These are phyloP conservation scores for Meloidogyne floridensis DNA, from an alignment of 1,140 invertebrate genomes.

Conservation along the genomic window DNA sequence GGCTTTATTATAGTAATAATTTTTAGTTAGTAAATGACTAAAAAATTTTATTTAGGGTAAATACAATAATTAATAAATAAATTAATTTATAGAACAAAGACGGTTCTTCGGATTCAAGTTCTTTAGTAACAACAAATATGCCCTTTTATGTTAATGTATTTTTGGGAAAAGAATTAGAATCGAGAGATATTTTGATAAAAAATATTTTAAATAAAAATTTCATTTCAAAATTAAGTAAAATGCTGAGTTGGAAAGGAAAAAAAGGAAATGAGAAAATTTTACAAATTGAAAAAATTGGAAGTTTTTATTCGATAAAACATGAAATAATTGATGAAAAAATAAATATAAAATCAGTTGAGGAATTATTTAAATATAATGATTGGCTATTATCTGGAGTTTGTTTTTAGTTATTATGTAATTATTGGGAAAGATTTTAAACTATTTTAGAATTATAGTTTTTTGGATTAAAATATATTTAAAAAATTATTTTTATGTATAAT, in stretches of 20 bases:
- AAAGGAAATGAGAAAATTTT: neutral
- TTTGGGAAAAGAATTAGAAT: neutral
- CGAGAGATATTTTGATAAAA: neutral
- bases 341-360: slow-evolving; percentile 3
- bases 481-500: no score
- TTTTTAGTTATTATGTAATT: neutral
- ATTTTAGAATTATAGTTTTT: no score
- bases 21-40: no score
- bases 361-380: slow-evolving; percentile 7
- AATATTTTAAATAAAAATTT: neutral
- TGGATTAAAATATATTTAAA: no score
- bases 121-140: neutral
- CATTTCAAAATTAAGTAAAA: neutral
- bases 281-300: neutral
- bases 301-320: neutral
- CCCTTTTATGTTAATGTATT: neutral
- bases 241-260: no score
- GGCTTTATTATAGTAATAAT: no score
- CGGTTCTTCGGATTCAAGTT: neutral
- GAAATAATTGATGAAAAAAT: slow-evolving; percentile 1
- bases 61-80: neutral
- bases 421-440: no score
- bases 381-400: neutral
- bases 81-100: neutral
- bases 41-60: neutral